phyloP scores from a whole-genome alignment of 1,140 invertebrate genomes.

The Leptinotarsa defecta region DNA sequence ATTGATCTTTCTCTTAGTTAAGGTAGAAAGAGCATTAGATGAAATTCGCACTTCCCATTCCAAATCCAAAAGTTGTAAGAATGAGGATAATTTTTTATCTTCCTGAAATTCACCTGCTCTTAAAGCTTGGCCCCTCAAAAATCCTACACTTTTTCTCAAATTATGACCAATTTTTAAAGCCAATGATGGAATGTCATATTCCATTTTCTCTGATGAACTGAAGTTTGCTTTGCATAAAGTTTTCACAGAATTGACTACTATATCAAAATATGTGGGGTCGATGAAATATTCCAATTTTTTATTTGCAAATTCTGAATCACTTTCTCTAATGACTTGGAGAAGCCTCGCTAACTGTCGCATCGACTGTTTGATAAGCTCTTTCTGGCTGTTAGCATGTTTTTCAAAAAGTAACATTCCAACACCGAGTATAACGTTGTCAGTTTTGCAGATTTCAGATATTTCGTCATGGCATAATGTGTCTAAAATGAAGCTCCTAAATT shows the following conservation, averaged over 20 bases:
- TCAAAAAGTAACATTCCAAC: not conserved
- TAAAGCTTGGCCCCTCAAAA: not conserved
- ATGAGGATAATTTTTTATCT: not conserved
- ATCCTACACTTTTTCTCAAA: constrained; percentile 1
- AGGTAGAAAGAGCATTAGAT: not conserved
- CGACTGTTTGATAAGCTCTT: not conserved
- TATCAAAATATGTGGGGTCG: not conserved
- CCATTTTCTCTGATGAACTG: not conserved
- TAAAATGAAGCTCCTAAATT: not conserved
- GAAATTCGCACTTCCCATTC: not conserved
- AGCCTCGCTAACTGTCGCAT: not conserved
- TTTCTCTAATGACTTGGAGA: not conserved
- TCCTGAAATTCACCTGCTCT: not conserved
- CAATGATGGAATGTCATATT: not conserved
- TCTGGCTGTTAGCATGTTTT: not conserved
- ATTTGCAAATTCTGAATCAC: not conserved
- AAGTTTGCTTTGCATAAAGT: not conserved
- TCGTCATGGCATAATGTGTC: not conserved
- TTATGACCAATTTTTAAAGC: not conserved
- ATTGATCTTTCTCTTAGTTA: not conserved
- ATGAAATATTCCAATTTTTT: not conserved
- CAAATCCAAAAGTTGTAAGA: constrained; percentile 1
- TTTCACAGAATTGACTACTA: not conserved
- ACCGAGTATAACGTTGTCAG: not conserved
- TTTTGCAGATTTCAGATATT: not conserved